These are phyloP conservation scores for Chelonoidis abingdonii DNA, from an alignment of 2,113 vertebrate genomes.

Conservation along the genomic window DNA sequence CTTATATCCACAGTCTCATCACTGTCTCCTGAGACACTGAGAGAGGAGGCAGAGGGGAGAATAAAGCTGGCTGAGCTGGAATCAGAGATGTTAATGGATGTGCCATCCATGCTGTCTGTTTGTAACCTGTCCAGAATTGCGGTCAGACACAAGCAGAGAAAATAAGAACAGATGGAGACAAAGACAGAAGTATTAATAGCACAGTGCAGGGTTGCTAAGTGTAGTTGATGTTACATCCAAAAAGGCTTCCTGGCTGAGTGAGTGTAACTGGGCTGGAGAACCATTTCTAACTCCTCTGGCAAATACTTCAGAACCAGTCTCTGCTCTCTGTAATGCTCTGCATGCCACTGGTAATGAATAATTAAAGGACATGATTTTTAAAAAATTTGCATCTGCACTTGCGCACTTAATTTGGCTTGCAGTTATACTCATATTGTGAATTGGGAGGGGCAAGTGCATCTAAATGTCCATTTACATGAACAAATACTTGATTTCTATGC, in stretches of 20 bases:
- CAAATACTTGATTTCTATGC: neutral
- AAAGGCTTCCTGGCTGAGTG: neutral
- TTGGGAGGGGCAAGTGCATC: neutral
- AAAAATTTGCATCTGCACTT: neutral
- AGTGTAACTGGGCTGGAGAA: neutral
- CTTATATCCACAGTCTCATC: slow-evolving; percentile 88
- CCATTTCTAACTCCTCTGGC: neutral
- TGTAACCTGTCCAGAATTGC: slow-evolving; percentile 72
- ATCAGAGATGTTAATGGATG: slow-evolving; percentile 73
- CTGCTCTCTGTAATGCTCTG: accelerated
- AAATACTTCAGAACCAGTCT: neutral
- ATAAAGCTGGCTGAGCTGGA: slow-evolving; percentile 83
- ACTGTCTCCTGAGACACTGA: slow-evolving; percentile 61
- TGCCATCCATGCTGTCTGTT: slow-evolving; percentile 67
- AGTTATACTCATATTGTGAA: neutral
- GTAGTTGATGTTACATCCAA: neutral
- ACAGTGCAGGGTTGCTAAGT: neutral
- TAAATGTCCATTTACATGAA: neutral
- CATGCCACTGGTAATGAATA: accelerated
- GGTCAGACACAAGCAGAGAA: neutral
- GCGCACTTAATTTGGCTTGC: neutral
- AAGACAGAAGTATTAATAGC: neutral
- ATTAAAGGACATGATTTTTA: neutral
- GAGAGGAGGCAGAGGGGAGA: slow-evolving; percentile 80
- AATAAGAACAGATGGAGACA: neutral